phyloP scores from a whole-genome alignment of 2,888 invertebrate genomes.

The Acronicta psi region DNA sequence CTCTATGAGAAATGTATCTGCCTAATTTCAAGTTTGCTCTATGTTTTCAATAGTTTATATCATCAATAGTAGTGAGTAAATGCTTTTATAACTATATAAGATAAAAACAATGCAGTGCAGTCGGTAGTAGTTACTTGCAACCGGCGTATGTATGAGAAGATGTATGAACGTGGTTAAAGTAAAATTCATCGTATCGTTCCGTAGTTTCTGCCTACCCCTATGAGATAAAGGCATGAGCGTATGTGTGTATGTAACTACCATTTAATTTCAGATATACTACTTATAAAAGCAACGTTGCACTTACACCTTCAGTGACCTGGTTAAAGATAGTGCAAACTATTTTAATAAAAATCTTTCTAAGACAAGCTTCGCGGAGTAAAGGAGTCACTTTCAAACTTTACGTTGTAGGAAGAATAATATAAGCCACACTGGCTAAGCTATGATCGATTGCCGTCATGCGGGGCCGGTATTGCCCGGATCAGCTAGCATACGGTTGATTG shows the following conservation, averaged over 20 bases:
- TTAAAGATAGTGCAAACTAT: slow-evolving; percentile 40
- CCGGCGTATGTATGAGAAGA: too few species aligned
- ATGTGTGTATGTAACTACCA: neutral
- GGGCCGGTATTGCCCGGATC: slow-evolving; percentile 44
- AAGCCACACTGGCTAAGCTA: slow-evolving; percentile 38
- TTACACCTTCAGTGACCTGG: neutral
- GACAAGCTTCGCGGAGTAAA: slow-evolving; percentile 25
- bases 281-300: slow-evolving; percentile 5
- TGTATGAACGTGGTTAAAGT: too few species aligned
- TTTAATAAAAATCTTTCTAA: slow-evolving; percentile 47
- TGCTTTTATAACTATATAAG: too few species aligned
- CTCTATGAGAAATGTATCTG: too few species aligned
- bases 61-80: too few species aligned
- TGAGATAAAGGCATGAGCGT: too few species aligned
- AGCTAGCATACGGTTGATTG: slow-evolving; percentile 39
- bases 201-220: too few species aligned
- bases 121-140: too few species aligned
- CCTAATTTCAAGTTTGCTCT: too few species aligned
- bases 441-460: slow-evolving; percentile 50
- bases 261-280: neutral
- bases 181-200: too few species aligned
- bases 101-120: too few species aligned
- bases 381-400: slow-evolving; percentile 44
- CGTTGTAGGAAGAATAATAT: slow-evolving; percentile 39
- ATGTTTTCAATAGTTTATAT: too few species aligned